Percentiles rank a stretch among this genome's conserved stretches.
Conservation (phyloP, 2,113 vertebrate genomes). For the Lamprotornis superbus region DNA sequence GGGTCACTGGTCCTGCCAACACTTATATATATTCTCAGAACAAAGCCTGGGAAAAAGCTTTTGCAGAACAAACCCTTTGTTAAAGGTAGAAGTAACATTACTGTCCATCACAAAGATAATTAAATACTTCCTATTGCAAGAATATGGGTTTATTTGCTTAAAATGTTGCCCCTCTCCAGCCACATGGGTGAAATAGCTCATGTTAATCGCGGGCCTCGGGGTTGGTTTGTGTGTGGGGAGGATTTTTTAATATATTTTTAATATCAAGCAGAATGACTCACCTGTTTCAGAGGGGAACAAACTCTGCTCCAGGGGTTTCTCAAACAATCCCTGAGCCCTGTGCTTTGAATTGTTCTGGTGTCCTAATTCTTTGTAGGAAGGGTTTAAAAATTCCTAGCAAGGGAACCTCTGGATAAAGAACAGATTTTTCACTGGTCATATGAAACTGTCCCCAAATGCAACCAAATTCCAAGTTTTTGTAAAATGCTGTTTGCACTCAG, state of each 20-base stretch:
- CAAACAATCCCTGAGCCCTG: background rate
- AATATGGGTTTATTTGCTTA: background rate
- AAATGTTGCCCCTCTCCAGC: background rate
- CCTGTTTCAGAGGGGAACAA: conserved; percentile 2
- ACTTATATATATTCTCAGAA: background rate
- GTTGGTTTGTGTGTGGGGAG: background rate
- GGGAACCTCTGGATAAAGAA: background rate
- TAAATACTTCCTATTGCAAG: conserved; percentile 12
- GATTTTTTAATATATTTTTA: background rate
- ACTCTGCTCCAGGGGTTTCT: background rate
- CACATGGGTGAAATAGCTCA: background rate
- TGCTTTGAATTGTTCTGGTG: background rate
- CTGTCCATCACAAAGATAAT: background rate
- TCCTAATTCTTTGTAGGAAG: background rate
- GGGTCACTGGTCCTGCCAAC: conserved; percentile 26
- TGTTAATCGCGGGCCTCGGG: background rate
- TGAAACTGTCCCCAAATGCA: background rate
- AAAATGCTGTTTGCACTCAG: background rate
- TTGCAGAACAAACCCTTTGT: background rate
- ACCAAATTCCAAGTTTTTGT: background rate
- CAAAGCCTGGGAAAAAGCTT: background rate
- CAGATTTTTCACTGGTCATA: background rate
- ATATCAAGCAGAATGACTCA: background rate
- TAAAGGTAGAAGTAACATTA: background rate
- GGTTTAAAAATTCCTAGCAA: background rate